Evolutionary conservation across 2,797 vertebrate species (phyloP), one percentile per base, ranked within the genome.

Genomic region (Paratrypauchen microcephalus): DNA sequence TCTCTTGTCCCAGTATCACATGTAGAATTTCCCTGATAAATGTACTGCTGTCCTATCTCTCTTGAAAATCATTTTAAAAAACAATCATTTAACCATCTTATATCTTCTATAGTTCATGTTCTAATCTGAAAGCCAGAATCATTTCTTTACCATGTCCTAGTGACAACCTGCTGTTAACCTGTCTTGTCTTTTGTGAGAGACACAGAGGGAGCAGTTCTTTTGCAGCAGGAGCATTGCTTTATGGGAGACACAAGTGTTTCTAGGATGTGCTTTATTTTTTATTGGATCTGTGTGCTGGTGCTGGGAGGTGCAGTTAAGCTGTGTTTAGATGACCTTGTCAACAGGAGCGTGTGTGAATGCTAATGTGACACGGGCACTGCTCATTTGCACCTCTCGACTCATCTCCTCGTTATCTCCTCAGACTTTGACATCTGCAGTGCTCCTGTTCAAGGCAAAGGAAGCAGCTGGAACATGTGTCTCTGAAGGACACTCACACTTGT

Each of bases 281-380:
- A 79, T 45, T 15, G 41, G 85, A 80, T 77, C 71, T 57, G 24
- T 28, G 55, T 13, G 32, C 48, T 85, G 66, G 83, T 86, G 74
- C 63, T 66, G 47, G 69, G 65, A 70, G 76, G 79, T 68, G 70
- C 71, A 84, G 79, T 81, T 79, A 74, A 84, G 54, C 69, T 12
- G 52, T 73, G 78, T 85, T 88, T 82, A 60, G 72, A 83, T 84
- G 87, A 89, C 88, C 88, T 90, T 89, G 87, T 89, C 86, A 85
- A 76, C 63, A 74, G 72, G 81, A 76, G 65, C 7, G 75, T 9
- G 72, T 74, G 76, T 80, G 82, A 87, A 86, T 89, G 76, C 72
- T 86, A 83, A 89, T 86, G 78, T 80, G 80, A 83, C 77, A 70
- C 73, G 72, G 16, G 41, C 19, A 26, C 59, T 1, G 66, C 79